Percentiles rank a stretch among this genome's conserved stretches.
phyloP scores from a whole-genome alignment of 2,797 vertebrate species.

The Epinephelus coioides region DNA sequence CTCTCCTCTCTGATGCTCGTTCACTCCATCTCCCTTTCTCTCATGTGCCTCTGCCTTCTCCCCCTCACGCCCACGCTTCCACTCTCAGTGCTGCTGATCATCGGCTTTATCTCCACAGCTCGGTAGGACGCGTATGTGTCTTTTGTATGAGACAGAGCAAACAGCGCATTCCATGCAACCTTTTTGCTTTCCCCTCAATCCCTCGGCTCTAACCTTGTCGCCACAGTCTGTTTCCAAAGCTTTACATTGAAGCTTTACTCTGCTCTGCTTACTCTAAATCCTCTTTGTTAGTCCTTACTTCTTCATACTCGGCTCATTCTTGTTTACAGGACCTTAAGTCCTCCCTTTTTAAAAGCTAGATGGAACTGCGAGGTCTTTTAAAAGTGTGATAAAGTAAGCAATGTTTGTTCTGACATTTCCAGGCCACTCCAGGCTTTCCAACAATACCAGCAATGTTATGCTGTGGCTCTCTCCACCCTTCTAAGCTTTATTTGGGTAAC shows the following conservation, averaged over 20 bases:
- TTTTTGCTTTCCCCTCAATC: background rate
- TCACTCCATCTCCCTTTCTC: background rate
- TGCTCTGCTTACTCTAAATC: background rate
- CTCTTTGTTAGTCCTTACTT: background rate
- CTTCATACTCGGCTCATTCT: conserved; percentile 14
- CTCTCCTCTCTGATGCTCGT: conserved; percentile 38
- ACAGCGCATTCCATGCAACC: background rate
- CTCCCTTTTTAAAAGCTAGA: conserved; percentile 21
- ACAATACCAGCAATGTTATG: conserved; percentile 18
- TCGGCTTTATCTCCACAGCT: conserved; percentile 38
- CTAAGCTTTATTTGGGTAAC: conserved; percentile 53
- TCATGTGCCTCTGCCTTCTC: conserved; percentile 51
- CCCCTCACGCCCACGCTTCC: conserved; percentile 68
- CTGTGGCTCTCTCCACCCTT: conserved; percentile 28
- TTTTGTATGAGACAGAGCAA: conserved; percentile 43
- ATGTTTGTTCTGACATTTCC: conserved; percentile 65
- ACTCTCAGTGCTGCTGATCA: conserved; percentile 55
- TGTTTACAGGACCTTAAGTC: conserved; percentile 20
- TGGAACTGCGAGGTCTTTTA: conserved; percentile 29
- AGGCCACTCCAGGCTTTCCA: conserved; percentile 36
- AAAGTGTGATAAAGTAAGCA: conserved; percentile 49
- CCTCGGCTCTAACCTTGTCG: background rate
- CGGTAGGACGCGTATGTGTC: conserved; percentile 16
- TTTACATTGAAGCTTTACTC: conserved; percentile 1
- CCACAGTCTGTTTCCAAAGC: background rate